Evolutionary conservation across 2,113 vertebrate genomes (phyloP), one percentile per base, ranked within the genome.

Genomic region (Chloroceryle aenea): DNA sequence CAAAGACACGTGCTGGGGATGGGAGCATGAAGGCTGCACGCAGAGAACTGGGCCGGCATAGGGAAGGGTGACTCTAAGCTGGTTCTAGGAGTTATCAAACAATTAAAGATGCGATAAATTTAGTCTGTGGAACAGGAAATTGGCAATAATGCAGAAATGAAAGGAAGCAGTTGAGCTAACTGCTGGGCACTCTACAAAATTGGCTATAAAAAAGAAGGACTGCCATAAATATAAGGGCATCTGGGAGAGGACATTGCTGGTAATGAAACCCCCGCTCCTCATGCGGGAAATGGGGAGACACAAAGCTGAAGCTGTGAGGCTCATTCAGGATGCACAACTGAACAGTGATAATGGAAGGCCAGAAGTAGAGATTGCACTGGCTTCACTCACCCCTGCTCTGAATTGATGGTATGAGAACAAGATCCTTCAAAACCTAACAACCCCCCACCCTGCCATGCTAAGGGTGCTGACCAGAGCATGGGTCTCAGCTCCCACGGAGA

Each of bases 41-140:
- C 3, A 4, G 48, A 48, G 32, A 59, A 71, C 1, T 1, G 82
- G 75, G 48, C 34, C 8, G 21, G 87, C 17, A 5, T 9, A 30
- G 83, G 63, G 75, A 71, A 86, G 88, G 86, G 88, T 50, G 83
- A 66, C 75, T 88, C 58, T 72, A n/a, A 86, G 86, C 79, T 80
- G 83, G 62, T 71, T 66, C 63, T 85, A 77, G 83, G 88, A 95
- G 86, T 94, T 90, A 93, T 90, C 96, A 93, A 90, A 93, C 92
- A 96, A 96, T 96, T 96, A 96, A 95, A 96, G 88, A 86, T 62
- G 90, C 56, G 83, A 97, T 95, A 95, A 96, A 96, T 96, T 93
- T 77, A 93, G 90, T n/a, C 83, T 16, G 26, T 45, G 86, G 72
- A 95, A 69, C 94, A 96, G 96, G 96, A 97, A 97, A 96, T 95